Evolutionary conservation across 2,888 invertebrate genomes (phyloP).

Genomic region (Rhodophaea formosa): DNA sequence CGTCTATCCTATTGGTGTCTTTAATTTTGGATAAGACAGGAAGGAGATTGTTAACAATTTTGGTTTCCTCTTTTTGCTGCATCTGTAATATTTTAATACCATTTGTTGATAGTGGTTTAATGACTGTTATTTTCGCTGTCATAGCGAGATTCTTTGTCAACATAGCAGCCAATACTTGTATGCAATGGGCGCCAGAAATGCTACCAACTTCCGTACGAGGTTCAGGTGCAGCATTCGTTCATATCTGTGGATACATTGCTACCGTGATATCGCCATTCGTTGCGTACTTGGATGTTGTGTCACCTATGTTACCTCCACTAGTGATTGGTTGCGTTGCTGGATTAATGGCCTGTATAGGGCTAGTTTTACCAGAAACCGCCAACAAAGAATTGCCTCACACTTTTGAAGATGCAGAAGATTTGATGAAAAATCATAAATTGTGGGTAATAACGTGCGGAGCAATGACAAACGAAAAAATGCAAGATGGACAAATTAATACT

Average conservation of each 20-base stretch:
- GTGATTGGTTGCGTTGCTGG: constrained; percentile 44
- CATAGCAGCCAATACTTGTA: constrained; percentile 47
- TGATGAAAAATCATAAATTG: constrained; percentile 45
- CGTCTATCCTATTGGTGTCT: constrained; percentile 52
- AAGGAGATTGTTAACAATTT: constrained; percentile 48
- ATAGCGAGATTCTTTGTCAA: constrained; percentile 58
- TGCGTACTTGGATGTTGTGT: constrained; percentile 51
- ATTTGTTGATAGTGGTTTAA: constrained; percentile 43
- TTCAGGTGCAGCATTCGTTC: constrained; percentile 52
- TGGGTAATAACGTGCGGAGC: constrained; percentile 47
- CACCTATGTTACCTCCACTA: constrained; percentile 54
- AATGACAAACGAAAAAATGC: background rate
- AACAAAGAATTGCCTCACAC: constrained; percentile 61
- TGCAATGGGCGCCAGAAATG: constrained; percentile 63
- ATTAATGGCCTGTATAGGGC: constrained; percentile 39
- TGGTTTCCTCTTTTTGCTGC: constrained; percentile 35
- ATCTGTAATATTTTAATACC: constrained; percentile 48
- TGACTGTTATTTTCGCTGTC: constrained; percentile 56
- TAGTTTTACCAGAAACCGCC: constrained; percentile 61
- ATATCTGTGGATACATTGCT: constrained; percentile 54
- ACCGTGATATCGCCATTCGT: constrained; percentile 60
- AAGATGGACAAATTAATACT: background rate
- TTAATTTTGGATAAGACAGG: constrained; percentile 56
- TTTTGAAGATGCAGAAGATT: constrained; percentile 58
- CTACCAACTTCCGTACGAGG: constrained; percentile 61